A percentile compares a stretch with the other conserved stretches of the same genome.
Conservation (phyloP, 2,113 vertebrate genomes). For the Varanus salvator region DNA sequence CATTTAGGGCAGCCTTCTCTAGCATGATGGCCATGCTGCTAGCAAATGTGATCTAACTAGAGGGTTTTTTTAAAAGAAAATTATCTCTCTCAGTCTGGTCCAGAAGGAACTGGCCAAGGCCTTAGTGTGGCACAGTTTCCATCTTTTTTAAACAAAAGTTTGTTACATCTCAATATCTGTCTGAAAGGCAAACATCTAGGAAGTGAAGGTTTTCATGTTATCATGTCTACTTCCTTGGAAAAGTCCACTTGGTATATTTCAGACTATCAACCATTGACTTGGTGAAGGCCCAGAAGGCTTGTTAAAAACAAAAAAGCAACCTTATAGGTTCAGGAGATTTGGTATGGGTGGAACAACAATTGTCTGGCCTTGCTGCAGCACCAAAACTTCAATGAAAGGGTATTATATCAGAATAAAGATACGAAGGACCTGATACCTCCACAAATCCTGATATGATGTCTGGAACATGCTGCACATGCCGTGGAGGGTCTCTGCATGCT, state of each 20-base stretch:
- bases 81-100: background rate
- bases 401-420: background rate
- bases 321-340: background rate
- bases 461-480: background rate
- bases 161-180: background rate
- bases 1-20: too few relatives aligned
- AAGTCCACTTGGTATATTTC: background rate
- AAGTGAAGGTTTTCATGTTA: background rate
- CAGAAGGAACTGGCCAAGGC: background rate
- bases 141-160: too few relatives aligned
- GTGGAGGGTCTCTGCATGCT: background rate
- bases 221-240: background rate
- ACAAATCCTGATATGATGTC: background rate
- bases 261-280: background rate
- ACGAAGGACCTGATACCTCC: background rate
- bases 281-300: background rate
- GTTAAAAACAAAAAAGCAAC: background rate
- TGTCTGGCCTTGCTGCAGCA: background rate
- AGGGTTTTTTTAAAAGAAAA: background rate
- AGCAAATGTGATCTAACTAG: too few relatives aligned
- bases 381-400: background rate
- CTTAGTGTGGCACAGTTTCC: background rate
- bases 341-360: background rate
- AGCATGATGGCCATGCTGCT: too few relatives aligned
- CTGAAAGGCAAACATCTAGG: background rate